Percentiles rank a stretch among this genome's conserved stretches.
Conservation (phyloP, 2,797 vertebrate genomes). For the Meda fulgida region DNA sequence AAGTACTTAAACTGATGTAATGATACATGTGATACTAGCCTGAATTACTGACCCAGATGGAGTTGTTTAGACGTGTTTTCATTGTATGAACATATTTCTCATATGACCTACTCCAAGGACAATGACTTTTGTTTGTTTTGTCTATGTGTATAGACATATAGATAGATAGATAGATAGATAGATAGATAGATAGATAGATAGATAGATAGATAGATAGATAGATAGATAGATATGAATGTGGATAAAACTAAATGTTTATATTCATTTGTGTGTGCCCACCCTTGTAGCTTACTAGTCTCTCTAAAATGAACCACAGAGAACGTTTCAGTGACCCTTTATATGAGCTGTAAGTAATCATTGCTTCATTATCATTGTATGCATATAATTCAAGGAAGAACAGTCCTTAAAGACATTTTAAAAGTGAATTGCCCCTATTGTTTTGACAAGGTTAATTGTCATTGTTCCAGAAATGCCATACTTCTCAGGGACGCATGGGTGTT, state of each 20-base stretch:
- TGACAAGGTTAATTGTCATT: conserved; percentile 73
- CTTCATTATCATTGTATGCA: conserved; percentile 51
- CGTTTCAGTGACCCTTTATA: not conserved
- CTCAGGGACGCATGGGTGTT: conserved; percentile 60
- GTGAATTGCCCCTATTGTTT: conserved; percentile 69
- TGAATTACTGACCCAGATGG: not conserved
- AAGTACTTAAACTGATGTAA: not conserved
- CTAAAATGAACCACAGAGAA: not conserved
- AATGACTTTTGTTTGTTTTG: not conserved
- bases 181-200: not conserved
- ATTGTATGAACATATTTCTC: not conserved
- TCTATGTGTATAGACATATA: not conserved
- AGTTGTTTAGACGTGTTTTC: not conserved
- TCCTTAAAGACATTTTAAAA: conserved; percentile 61
- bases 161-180: not conserved
- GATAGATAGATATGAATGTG: not conserved
- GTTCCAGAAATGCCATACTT: conserved; percentile 67
- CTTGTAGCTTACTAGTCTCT: too few relatives aligned
- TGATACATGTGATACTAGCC: not conserved
- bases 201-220: not conserved
- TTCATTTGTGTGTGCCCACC: not conserved
- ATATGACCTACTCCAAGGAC: not conserved
- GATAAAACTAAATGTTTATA: not conserved
- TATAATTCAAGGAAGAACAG: conserved; percentile 66
- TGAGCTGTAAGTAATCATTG: conserved; percentile 54